These are phyloP conservation scores for Pardalotus punctatus DNA, from an alignment of 2,113 vertebrate species.

Conservation along the genomic window DNA sequence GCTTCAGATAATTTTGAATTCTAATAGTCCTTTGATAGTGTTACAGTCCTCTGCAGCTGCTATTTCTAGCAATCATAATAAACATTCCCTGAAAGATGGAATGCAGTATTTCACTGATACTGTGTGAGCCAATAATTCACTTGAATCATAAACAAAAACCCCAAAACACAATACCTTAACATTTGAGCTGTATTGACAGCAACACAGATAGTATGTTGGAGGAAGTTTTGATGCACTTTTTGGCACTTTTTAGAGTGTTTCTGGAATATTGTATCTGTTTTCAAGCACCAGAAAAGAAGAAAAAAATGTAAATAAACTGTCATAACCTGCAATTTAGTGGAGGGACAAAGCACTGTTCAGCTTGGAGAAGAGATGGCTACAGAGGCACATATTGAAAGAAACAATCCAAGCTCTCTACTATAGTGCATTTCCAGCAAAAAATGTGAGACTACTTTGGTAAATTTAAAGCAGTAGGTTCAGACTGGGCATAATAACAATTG, in stretches of 20 bases:
- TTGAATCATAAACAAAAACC: background rate
- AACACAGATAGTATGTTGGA: background rate
- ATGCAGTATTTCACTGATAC: background rate
- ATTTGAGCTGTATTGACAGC: background rate
- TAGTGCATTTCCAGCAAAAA: background rate
- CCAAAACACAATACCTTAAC: background rate
- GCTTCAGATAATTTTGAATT: background rate
- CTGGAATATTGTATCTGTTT: background rate
- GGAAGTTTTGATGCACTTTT: background rate
- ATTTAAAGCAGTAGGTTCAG: background rate
- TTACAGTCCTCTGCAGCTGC: background rate
- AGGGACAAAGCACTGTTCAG: accelerated
- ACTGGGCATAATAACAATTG: background rate
- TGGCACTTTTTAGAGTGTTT: background rate
- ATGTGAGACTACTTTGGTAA: accelerated
- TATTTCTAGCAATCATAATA: background rate
- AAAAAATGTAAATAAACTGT: background rate
- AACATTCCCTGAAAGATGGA: background rate
- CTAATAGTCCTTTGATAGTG: background rate
- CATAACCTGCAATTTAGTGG: background rate
- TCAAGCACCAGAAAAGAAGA: background rate
- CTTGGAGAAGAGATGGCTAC: background rate
- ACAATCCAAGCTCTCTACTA: background rate
- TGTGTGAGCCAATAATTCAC: background rate
- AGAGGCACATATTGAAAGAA: background rate